phyloP scores from a whole-genome alignment of 2,797 vertebrate genomes.

The Ctenochaetus hawaiiensis region DNA sequence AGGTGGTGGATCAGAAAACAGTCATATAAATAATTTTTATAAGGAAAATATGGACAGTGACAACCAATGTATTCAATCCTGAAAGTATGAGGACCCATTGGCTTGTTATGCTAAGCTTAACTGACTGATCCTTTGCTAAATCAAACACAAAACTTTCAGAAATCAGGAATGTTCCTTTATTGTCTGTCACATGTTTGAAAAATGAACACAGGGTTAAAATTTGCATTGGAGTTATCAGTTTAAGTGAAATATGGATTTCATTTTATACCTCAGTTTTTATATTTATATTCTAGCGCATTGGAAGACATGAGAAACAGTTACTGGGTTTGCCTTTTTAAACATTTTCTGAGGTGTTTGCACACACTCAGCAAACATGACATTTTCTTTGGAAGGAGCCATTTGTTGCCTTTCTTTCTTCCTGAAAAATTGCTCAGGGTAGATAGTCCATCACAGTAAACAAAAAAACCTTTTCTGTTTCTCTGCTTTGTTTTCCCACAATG shows the following conservation, averaged over 20 bases:
- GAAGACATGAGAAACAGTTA: neutral
- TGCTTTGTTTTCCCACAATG: slow-evolving; percentile 1
- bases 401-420: neutral
- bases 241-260: too few species aligned
- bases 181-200: too few species aligned
- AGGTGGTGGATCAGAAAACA: neutral
- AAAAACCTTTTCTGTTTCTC: neutral
- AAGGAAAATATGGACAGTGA: too few species aligned
- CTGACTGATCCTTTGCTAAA: neutral
- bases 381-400: neutral
- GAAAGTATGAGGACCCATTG: neutral
- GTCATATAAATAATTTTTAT: neutral
- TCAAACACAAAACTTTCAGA: neutral
- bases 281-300: too few species aligned
- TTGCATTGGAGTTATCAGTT: too few species aligned
- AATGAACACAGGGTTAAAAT: too few species aligned
- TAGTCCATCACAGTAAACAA: slow-evolving; percentile 3
- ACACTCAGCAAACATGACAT: neutral
- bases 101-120: too few species aligned
- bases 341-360: neutral
- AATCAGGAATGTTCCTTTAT: neutral
- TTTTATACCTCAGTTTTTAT: too few species aligned
- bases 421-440: neutral
- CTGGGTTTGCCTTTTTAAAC: neutral
- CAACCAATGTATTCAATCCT: neutral